These are phyloP conservation scores for Onychostoma macrolepis DNA, from an alignment of 2,113 vertebrate genomes.

Conservation along the genomic window DNA sequence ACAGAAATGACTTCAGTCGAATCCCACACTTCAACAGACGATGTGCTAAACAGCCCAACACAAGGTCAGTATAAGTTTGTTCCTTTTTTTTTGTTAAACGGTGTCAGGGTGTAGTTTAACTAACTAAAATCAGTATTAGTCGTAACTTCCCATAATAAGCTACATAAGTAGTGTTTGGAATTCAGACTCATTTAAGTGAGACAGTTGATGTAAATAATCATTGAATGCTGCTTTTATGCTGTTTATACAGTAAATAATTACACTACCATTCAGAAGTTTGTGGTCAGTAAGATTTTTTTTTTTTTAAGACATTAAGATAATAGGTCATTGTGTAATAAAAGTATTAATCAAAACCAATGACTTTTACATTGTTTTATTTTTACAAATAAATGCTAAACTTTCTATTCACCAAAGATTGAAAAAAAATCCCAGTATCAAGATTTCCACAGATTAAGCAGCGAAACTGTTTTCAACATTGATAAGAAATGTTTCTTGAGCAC, in stretches of 20 bases:
- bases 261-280: not conserved
- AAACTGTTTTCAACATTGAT: not conserved
- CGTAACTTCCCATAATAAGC: not conserved
- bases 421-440: not conserved
- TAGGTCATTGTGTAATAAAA: too few relatives aligned
- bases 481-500: too few relatives aligned
- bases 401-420: not conserved
- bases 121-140: not conserved
- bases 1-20: constrained; percentile 46
- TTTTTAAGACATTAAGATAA: not conserved
- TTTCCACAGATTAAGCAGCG: not conserved
- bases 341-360: not conserved
- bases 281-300: not conserved
- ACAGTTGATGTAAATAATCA: not conserved
- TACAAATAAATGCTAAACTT: not conserved
- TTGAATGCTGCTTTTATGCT: not conserved
- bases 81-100: not conserved
- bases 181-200: not conserved
- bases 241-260: not conserved
- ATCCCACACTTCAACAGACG: constrained; percentile 42
- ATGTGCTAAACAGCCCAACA: constrained; percentile 5
- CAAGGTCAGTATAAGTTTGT: constrained; percentile 42
- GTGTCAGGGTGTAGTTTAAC: not conserved
- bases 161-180: not conserved
- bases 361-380: too few relatives aligned